Evolutionary conservation across 2,888 invertebrate species (phyloP), one percentile per base, ranked within the genome.

Genomic region (Choreutis nemorana): DNA sequence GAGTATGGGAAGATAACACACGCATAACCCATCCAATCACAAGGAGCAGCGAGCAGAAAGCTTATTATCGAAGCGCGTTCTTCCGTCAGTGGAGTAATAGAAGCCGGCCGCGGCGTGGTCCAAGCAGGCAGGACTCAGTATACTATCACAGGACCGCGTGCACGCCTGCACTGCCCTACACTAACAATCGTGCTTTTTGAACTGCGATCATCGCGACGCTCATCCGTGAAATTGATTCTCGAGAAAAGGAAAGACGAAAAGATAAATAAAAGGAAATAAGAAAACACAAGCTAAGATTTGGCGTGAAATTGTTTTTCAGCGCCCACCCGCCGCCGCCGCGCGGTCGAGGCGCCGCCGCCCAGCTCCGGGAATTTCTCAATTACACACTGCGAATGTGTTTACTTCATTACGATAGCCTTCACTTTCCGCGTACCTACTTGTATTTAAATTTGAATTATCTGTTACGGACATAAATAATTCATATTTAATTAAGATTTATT

Each of bases 211-310:
- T 78, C 67, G 71, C 65, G 58, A 77, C 73, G 55, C 71, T 78
- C 78, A 78, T 71, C 78, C 78, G 78, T 78, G 78, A 78, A 78
- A 78, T 78, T 78, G 78, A 78, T 78, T 78, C 75, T 64, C 66
- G 64, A 62, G 67, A 62, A 73, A 75, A 75, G 72, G 72, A 75
- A 75, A 75, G 67, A 75, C 72, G 70, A 66, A 75, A 75, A 75
- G 73, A 78, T 77, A 78, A 78, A 78, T 77, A 77, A 78, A 78
- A 72, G 73, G 75, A 78, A 78, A 78, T 77, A 78, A 72, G 72
- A 77, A 77, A 78, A 78, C 77, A 78, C 75, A 71, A 71, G 73
- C 72, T 75, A 77, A 78, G 78, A 78, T 78, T 78, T 78, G 78
- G 78, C 78, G 78, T 78, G 77, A 78, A 78, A 78, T 78, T 78